These are phyloP conservation scores for Burhinus oedicnemus DNA, from an alignment of 2,113 vertebrate genomes.

Conservation along the genomic window DNA sequence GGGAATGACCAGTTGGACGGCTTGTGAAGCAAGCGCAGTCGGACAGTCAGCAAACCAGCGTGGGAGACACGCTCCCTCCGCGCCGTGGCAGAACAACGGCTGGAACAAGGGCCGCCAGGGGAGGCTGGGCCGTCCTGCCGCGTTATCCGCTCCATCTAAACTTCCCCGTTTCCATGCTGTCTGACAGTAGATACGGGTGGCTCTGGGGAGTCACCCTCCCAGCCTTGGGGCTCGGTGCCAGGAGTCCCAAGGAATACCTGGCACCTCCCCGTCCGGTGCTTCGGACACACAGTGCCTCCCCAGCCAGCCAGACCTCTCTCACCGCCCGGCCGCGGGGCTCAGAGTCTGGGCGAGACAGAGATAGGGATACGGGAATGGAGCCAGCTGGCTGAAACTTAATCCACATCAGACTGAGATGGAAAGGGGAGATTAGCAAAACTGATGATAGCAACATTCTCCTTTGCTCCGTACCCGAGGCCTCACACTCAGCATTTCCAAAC, in stretches of 20 bases:
- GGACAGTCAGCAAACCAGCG: neutral
- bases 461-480: neutral
- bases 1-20: neutral
- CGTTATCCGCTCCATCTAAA: neutral
- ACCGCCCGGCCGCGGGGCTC: neutral
- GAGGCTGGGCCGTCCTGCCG: neutral
- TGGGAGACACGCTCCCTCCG: neutral
- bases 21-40: neutral
- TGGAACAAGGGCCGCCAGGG: neutral
- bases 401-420: neutral
- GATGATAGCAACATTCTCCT: neutral
- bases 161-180: neutral
- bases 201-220: neutral
- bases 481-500: neutral
- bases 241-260: neutral
- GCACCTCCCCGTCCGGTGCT: neutral
- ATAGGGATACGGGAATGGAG: neutral
- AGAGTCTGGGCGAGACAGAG: neutral
- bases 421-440: neutral
- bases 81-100: rapidly evolving
- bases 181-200: rapidly evolving
- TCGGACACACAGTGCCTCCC: neutral
- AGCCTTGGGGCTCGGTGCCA: neutral
- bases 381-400: neutral
- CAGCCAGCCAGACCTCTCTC: neutral